Percentiles rank a stretch among this genome's conserved stretches.
Evolutionary conservation across 2,888 invertebrate genomes (phyloP).

Genomic region (Lobophora halterata): DNA sequence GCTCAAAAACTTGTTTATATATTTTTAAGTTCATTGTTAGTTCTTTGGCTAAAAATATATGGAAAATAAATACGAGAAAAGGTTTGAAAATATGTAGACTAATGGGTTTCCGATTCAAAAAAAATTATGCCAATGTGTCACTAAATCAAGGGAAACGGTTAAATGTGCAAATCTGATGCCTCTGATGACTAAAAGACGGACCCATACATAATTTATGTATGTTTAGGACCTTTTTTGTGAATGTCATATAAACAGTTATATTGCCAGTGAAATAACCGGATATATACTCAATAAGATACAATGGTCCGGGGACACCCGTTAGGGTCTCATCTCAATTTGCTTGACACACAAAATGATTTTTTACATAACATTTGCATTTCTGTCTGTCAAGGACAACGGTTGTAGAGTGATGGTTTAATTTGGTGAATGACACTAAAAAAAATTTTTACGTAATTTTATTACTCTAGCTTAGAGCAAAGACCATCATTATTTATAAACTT

Average conservation of each 20-base stretch:
- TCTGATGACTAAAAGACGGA: conserved; percentile 21
- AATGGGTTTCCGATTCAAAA: neutral
- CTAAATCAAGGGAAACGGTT: conserved; percentile 31
- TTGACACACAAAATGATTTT: conserved; percentile 31
- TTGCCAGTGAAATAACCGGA: conserved; percentile 45
- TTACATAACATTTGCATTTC: conserved; percentile 41
- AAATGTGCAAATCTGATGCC: conserved; percentile 19
- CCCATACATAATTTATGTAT: conserved; percentile 34
- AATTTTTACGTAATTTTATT: too few relatives aligned
- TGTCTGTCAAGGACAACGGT: conserved; percentile 26
- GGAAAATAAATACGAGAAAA: too few relatives aligned
- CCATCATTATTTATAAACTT: too few relatives aligned
- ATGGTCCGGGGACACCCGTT: conserved; percentile 42
- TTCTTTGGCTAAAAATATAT: too few relatives aligned
- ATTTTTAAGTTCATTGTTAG: too few relatives aligned
- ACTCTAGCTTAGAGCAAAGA: too few relatives aligned
- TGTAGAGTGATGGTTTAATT: conserved; percentile 5
- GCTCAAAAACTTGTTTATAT: too few relatives aligned
- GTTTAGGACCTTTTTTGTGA: conserved; percentile 33
- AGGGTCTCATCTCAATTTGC: conserved; percentile 38
- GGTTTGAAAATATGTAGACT: neutral
- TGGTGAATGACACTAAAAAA: too few relatives aligned
- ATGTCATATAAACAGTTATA: conserved; percentile 39
- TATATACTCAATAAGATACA: conserved; percentile 36
- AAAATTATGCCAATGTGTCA: conserved; percentile 16